These are phyloP conservation scores for Ramphastos sulfuratus DNA, from an alignment of 2,113 vertebrate species.

Conservation along the genomic window DNA sequence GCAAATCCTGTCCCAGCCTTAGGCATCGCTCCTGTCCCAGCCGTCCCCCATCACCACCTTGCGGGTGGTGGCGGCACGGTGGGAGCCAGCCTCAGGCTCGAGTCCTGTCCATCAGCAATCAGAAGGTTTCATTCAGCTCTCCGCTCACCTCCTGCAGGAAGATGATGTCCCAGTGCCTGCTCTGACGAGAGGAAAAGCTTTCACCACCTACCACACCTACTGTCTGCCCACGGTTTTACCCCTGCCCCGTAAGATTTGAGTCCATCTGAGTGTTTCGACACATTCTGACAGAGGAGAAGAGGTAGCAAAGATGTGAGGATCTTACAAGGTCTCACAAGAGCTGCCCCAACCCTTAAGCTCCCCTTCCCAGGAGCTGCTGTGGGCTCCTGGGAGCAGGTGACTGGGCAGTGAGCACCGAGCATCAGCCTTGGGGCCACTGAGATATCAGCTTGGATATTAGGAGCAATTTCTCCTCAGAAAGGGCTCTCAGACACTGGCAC, in stretches of 20 bases:
- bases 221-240: too few relatives aligned
- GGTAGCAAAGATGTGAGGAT: too few relatives aligned
- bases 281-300: too few relatives aligned
- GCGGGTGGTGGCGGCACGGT: background rate
- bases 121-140: background rate
- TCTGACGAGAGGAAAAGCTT: background rate
- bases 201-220: background rate
- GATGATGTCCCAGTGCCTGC: fast-evolving
- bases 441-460: too few relatives aligned
- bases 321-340: too few relatives aligned
- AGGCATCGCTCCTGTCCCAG: background rate
- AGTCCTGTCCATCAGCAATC: background rate
- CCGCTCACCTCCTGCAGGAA: background rate
- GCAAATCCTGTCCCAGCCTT: background rate
- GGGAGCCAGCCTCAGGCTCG: background rate
- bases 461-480: too few relatives aligned
- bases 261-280: too few relatives aligned
- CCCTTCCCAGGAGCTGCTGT: too few relatives aligned
- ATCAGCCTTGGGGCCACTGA: background rate
- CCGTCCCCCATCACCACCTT: background rate
- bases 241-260: too few relatives aligned
- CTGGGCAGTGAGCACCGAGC: background rate
- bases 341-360: background rate
- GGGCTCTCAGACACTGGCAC: too few relatives aligned
- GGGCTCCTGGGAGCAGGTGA: background rate